Percentiles rank a stretch among this genome's conserved stretches.
These are phyloP conservation scores for Slavum lentiscoides DNA, from an alignment of 2,888 invertebrate genomes.

Conservation along the genomic window DNA sequence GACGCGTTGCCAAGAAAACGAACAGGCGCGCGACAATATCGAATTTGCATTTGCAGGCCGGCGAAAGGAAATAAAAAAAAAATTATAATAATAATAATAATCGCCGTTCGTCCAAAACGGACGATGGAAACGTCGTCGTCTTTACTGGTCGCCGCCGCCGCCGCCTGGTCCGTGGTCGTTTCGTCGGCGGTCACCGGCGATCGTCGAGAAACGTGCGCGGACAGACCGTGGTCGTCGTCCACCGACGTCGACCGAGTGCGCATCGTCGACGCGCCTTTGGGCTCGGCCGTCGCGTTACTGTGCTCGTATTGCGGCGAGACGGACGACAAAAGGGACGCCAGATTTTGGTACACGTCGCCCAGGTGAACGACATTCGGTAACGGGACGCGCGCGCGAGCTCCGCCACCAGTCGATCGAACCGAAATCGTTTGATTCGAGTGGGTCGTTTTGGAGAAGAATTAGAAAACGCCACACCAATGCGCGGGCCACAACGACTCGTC, in stretches of 20 bases:
- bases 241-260: not conserved
- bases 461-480: too few relatives aligned
- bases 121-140: not conserved
- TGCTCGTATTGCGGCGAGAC: slow-evolving; percentile 59
- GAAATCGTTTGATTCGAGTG: too few relatives aligned
- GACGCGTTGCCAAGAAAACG: slow-evolving; percentile 47
- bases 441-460: too few relatives aligned
- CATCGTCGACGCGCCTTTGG: slow-evolving; percentile 25
- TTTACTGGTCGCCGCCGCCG: too few relatives aligned
- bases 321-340: slow-evolving; percentile 61
- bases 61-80: too few relatives aligned
- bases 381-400: too few relatives aligned
- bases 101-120: too few relatives aligned
- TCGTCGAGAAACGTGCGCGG: slow-evolving; percentile 14
- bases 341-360: slow-evolving; percentile 62
- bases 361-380: slow-evolving; percentile 2
- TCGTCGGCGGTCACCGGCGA: not conserved
- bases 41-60: slow-evolving; percentile 17
- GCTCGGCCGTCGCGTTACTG: slow-evolving; percentile 16
- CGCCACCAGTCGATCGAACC: too few relatives aligned
- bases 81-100: too few relatives aligned
- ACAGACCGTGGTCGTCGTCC: slow-evolving; percentile 18
- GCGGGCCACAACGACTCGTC: too few relatives aligned
- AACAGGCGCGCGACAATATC: not conserved
- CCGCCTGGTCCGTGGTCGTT: not conserved